Conservation (phyloP, 2,797 vertebrate genomes). For the Forpus xanthops region DNA sequence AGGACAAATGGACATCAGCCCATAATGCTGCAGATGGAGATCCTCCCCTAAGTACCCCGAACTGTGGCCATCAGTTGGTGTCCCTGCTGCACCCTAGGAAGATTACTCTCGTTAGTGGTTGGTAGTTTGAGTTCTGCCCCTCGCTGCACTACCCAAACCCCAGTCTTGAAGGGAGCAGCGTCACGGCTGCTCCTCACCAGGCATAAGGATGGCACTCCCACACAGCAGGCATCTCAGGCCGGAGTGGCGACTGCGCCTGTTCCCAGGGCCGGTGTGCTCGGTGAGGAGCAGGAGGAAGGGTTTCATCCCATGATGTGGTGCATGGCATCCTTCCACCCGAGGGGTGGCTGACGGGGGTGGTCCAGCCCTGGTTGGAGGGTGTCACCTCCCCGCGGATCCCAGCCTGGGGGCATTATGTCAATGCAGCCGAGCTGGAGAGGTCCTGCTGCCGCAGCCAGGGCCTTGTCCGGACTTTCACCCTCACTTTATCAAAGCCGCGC, state of each 20-base stretch:
- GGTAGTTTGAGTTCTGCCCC: not conserved
- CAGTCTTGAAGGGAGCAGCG: not conserved
- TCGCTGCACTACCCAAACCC: accelerated
- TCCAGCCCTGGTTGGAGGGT: not conserved
- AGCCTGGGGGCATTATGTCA: not conserved
- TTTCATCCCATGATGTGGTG: accelerated
- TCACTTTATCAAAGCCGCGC: not conserved
- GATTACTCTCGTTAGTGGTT: not conserved
- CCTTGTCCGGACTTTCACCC: not conserved
- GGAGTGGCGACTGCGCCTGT: accelerated
- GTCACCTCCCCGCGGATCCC: not conserved
- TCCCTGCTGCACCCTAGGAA: too few relatives aligned
- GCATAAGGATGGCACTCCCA: too few relatives aligned
- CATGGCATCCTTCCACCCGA: accelerated
- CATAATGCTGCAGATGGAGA: not conserved
- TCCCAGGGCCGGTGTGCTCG: not conserved
- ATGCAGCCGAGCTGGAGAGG: not conserved
- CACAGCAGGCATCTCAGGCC: not conserved
- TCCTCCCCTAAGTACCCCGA: not conserved
- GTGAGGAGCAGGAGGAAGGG: not conserved
- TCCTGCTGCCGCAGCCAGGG: not conserved
- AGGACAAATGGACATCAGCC: accelerated
- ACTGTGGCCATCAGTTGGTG: not conserved
- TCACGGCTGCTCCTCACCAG: not conserved
- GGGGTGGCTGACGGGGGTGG: not conserved